Conservation (phyloP, 2,113 vertebrate species). For the Pedetes capensis region DNA sequence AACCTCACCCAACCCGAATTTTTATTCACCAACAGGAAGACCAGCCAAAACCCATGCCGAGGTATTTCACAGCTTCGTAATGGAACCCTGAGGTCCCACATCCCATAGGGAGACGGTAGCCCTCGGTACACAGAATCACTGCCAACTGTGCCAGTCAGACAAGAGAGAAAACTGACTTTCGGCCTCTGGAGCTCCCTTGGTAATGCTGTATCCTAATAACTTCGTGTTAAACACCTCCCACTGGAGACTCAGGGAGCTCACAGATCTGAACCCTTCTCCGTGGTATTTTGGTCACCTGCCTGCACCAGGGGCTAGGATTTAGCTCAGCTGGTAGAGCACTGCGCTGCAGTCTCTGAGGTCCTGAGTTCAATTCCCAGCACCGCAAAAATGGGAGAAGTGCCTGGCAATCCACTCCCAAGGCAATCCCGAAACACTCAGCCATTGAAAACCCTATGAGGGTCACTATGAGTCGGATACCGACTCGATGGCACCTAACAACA, state of each 20-base stretch:
- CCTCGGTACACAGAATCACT: accelerated
- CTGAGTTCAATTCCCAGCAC: too few species aligned
- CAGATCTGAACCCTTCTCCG: not conserved
- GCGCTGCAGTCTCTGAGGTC: too few species aligned
- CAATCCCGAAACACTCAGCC: too few species aligned
- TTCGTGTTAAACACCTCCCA: not conserved
- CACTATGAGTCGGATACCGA: too few species aligned
- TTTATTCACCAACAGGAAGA: not conserved
- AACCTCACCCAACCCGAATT: not conserved
- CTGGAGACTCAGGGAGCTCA: accelerated
- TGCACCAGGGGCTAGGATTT: too few species aligned
- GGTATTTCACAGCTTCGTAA: accelerated
- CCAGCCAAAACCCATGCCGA: accelerated
- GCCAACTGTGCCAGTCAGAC: accelerated
- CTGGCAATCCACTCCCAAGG: too few species aligned
- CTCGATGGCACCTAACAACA: too few species aligned
- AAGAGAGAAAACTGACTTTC: not conserved
- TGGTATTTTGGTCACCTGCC: not conserved
- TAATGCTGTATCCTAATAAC: not conserved
- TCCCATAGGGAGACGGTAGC: accelerated
- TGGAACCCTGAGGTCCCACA: accelerated
- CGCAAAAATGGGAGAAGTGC: too few species aligned
- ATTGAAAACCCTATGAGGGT: too few species aligned
- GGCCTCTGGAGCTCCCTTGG: not conserved
- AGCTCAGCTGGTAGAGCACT: too few species aligned